Evolutionary conservation across 2,888 invertebrate species (phyloP), one percentile per base, ranked within the genome.

Genomic region (Steromphala cineraria): DNA sequence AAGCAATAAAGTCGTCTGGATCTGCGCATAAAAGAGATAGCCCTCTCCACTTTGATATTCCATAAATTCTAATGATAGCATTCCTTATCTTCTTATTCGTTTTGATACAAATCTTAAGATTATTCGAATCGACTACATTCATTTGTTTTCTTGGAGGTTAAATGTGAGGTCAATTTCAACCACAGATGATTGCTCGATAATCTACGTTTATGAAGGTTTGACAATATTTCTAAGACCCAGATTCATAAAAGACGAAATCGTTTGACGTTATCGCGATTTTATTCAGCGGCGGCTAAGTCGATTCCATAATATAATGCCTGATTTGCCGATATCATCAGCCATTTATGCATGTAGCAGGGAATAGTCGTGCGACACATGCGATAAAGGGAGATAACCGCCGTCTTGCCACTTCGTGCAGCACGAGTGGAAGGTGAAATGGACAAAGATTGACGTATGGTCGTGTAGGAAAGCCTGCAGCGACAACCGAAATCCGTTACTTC

Each of bases 111-210:
- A 71, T 71, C 17, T 19, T 31, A 71, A 36, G 36, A 71, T 71
- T 17, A 71, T 71, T 71, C 40, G 71, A 7, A 31, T 4, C n/a
- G 71, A 71, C 71, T 71, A 19, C 71, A 71, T 71, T 71, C 71
- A 71, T 71, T 71, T 71, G 71, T 71, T 71, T 36, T 71, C 31
- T 31, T 13, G n/a, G 71, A n/a, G 71, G 71, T 71, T 71, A 71
- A 71, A 71, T 13, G 36, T 31, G n/a, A 40, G 71, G 36, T 46
- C 71, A 19, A 10, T 40, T 36, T 19, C 17, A 40, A 4, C 71
- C 36, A 19, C 28, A 24, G n/a, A 31, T 71, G 17, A 19, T 19
- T 17, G 28, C 19, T 40, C 36, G 71, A 71, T 71, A 71, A 71
- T 71, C 28, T 36, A 71, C 71, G 36, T 71, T 71, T 71, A 71